Evolutionary conservation across 2,888 invertebrate genomes (phyloP), one percentile per base, ranked within the genome.

Genomic region (Ormyrus rosae): DNA sequence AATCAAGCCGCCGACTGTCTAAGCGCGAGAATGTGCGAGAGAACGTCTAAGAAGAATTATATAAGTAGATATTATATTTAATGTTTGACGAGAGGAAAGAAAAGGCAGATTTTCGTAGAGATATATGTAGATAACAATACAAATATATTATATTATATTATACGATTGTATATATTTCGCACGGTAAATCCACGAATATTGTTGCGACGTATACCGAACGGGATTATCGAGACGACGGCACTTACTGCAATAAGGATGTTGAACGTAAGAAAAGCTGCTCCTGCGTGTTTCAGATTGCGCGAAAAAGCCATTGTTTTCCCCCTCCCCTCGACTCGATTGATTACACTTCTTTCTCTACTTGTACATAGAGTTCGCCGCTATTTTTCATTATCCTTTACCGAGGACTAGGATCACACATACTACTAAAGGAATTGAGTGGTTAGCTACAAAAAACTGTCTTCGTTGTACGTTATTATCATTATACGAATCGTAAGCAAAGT

Each of bases 61-160:
- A 79, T 60, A 65, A 70, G 61, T 71, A 80, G 74, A 76, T 81
- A 76, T 64, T 80, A 63, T 80, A 72, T 81, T 78, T 81, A 74
- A 70, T 74, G 74, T 78, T 81, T 71, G 56, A 75, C 19, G 68
- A 51, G 19, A 45, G 8, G 68, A 45, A 70, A 34, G 19, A 45
- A 72, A 45, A 70, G 46, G 53, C 70, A 56, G 19, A 81, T 81
- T 74, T 74, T 74, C 74, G 65, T 81, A 81, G 70, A 81, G 78
- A 78, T 74, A 70, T 76, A 75, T 79, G 68, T 81, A 74, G 74
- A 78, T 78, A 71, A 58, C n/a, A 11, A 74, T 68, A 61, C 2
- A 34, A 78, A 69, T 64, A 68, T 81, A 70, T 58, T 67, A 63
- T 58, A 68, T 67, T 74, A 69, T 81, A 78, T 78, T 78, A 74